Percentiles rank a stretch among this genome's conserved stretches.
phyloP scores from a whole-genome alignment of 2,113 vertebrate species.

The Halichoerus grypus region DNA sequence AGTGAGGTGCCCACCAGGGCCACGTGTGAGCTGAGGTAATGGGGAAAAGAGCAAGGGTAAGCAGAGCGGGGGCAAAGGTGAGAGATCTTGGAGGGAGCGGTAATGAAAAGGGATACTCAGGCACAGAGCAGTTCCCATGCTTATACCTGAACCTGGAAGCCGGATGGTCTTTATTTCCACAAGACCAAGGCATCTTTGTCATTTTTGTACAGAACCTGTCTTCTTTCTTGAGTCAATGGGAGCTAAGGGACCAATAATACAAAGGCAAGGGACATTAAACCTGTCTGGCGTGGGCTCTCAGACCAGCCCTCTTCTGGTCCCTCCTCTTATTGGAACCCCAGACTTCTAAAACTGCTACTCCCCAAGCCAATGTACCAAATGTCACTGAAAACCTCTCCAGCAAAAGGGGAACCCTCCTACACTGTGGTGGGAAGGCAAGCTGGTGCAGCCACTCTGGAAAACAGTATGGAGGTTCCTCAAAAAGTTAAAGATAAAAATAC shows the following conservation, averaged over 20 bases:
- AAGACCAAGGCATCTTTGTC: not conserved
- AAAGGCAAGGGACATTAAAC: not conserved
- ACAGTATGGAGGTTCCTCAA: not conserved
- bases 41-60: not conserved
- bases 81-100: not conserved
- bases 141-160: not conserved
- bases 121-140: not conserved
- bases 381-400: not conserved
- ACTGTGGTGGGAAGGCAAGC: not conserved
- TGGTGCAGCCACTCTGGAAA: not conserved
- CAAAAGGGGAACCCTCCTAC: not conserved
- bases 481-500: not conserved
- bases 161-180: not conserved
- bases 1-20: not conserved
- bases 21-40: not conserved
- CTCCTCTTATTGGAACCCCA: not conserved
- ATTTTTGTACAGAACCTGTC: not conserved
- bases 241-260: not conserved
- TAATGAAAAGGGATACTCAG: not conserved
- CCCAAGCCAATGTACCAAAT: not conserved
- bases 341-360: not conserved
- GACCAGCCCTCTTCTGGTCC: not conserved
- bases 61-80: not conserved
- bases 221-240: not conserved
- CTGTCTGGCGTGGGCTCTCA: not conserved